Evolutionary conservation across 2,888 invertebrate species (phyloP).

Genomic region (Octonoba sinensis): DNA sequence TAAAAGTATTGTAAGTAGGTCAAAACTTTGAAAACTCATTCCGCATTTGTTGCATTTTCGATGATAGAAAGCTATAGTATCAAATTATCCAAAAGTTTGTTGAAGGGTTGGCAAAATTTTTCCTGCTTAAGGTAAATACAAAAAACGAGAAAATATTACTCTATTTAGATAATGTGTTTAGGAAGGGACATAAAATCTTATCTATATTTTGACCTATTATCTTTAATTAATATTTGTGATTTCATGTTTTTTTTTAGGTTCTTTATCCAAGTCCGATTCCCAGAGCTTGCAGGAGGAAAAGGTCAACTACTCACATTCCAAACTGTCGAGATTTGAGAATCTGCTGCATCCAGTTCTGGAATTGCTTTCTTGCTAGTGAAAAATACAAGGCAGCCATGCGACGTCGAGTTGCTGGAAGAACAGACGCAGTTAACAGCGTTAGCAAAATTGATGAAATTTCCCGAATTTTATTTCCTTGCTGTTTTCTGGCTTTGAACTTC

Average conservation of each 20-base stretch:
- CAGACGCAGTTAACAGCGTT: constrained; percentile 68
- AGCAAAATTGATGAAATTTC: constrained; percentile 77
- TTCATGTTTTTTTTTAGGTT: constrained; percentile 18
- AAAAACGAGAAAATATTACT: too few species aligned
- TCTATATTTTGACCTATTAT: not conserved
- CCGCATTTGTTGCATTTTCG: too few species aligned
- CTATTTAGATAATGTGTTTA: too few species aligned
- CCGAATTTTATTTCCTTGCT: constrained; percentile 77
- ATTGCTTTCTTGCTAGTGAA: constrained; percentile 64
- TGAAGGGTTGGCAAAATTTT: too few species aligned
- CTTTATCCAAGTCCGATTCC: constrained; percentile 38
- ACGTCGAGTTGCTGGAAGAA: constrained; percentile 45
- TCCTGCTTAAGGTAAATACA: too few species aligned
- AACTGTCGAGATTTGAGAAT: constrained; percentile 34
- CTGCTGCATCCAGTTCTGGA: constrained; percentile 64
- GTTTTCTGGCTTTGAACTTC: constrained; percentile 87
- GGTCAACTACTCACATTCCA: constrained; percentile 36
- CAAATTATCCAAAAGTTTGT: too few species aligned
- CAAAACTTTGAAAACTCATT: too few species aligned
- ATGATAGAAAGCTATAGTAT: too few species aligned
- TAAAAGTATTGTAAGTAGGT: too few species aligned
- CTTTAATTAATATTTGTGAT: not conserved
- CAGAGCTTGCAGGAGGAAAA: constrained; percentile 35
- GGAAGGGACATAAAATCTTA: too few species aligned
- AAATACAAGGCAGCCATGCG: constrained; percentile 66